Evolutionary conservation across 1,140 invertebrate species (phyloP).

Genomic region (Alviniconcha marisindica): DNA sequence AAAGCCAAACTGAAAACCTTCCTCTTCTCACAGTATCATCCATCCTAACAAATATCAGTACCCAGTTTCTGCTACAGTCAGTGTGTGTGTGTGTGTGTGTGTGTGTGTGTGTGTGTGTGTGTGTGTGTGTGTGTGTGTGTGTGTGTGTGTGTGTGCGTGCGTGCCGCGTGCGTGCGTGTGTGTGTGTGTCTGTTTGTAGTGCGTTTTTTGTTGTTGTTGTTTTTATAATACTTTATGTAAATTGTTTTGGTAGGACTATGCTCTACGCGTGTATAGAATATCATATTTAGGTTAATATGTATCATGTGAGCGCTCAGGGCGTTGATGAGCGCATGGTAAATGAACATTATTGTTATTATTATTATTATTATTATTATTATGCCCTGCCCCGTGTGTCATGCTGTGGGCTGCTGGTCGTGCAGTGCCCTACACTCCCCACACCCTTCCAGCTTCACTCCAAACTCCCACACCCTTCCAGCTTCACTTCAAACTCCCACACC

Average conservation of each 20-base stretch:
- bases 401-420: no score
- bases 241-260: not conserved
- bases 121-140: constrained; percentile 39
- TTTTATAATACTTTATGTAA: not conserved
- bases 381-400: no score
- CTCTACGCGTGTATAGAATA: not conserved
- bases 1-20: no score
- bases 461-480: no score
- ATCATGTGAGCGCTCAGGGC: not conserved
- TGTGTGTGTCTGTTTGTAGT: constrained; percentile 25
- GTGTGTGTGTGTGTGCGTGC: not conserved
- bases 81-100: constrained; percentile 38
- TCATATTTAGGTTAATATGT: not conserved
- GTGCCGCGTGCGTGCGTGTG: constrained; percentile 48
- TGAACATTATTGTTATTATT: no score
- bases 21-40: no score
- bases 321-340: not conserved
- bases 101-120: constrained; percentile 50
- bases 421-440: no score
- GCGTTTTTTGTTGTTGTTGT: not conserved
- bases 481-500: no score
- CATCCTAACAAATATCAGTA: no score
- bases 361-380: no score
- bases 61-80: no score
- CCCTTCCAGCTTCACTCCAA: no score